Evolutionary conservation across 2,113 vertebrate genomes (phyloP), one percentile per base, ranked within the genome.

Genomic region (Mustelus asterias): DNA sequence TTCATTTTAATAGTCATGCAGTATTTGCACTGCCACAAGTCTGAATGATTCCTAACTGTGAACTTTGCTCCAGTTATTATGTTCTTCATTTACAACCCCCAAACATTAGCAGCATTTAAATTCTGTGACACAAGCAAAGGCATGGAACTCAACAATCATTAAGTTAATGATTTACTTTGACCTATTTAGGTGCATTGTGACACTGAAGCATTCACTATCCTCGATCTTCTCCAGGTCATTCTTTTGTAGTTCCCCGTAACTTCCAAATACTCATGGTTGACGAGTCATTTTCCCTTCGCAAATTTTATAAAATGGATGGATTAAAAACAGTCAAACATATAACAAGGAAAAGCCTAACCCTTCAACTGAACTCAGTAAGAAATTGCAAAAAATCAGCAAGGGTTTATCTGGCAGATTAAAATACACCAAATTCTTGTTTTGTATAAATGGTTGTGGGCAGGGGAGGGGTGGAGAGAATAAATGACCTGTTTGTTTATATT

Each of bases 11-110:
- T 60, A 65, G 96, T 95, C 94, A 63, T 70, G 95, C 90, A 85
- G 95, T 96, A 48, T 58, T 8, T 86, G 96, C 96, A 96, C 11
- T 90, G 13, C 88, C 88, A 90, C 88, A 90, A 60, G 95, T 96
- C 95, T 95, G 96, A 96, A 97, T 96, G 95, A 96, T 96, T 96
- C 96, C 96, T 96, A 97, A 96, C 96, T 96, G 96, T 96, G 63
- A 96, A 96, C 96, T 96, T 95, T 96, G 96, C 96, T 96, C 96
- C 80, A 97, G 96, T 96, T 96, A 96, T 54, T 33, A 67, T 94
- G 96, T 96, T 63, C 3, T 65, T 89, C 69, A 24, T 37, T 24
- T 44, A 48, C 95, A 93, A 29, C 44, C 22, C 80, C 37, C 37
- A 37, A 69, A 67, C 72, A 65, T 80, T 44, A 94, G 24, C 37